Evolutionary conservation across 2,888 invertebrate species (phyloP).

Genomic region (Callyntrura sp.): DNA sequence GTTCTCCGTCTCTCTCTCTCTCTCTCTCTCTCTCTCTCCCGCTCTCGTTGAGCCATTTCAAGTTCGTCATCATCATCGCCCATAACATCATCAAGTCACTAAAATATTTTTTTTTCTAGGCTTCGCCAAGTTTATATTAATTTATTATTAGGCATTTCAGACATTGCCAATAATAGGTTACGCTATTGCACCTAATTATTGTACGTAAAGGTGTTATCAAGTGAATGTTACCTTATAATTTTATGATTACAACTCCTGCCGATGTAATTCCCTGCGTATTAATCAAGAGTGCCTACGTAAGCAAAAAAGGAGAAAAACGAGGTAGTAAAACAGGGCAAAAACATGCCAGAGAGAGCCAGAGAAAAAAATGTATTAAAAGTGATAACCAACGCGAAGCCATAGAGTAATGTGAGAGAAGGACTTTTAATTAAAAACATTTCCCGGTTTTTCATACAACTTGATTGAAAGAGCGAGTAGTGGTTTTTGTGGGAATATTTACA

Average conservation of each 20-base stretch:
- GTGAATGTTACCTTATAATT: background rate
- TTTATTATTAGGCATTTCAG: too few relatives aligned
- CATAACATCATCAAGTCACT: background rate
- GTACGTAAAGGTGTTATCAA: background rate
- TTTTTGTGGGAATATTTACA: background rate
- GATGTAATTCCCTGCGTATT: background rate
- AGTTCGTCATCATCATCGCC: background rate
- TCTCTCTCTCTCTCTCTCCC: background rate
- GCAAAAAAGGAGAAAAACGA: background rate
- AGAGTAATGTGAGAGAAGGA: background rate
- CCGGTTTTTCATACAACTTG: background rate
- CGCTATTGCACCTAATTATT: background rate
- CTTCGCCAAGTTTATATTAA: background rate
- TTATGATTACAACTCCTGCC: background rate
- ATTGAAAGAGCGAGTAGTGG: background rate
- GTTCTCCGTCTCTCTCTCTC: background rate
- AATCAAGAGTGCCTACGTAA: background rate
- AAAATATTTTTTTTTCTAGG: slow-evolving; percentile 4
- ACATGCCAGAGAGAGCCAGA: background rate
- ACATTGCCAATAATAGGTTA: too few relatives aligned
- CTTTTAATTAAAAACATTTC: background rate
- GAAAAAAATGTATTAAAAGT: background rate
- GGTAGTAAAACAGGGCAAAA: background rate
- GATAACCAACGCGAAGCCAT: background rate
- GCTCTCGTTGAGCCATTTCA: background rate